Evolutionary conservation across 2,113 vertebrate genomes (phyloP), one percentile per base, ranked within the genome.

Genomic region (Scytalopus superciliaris): DNA sequence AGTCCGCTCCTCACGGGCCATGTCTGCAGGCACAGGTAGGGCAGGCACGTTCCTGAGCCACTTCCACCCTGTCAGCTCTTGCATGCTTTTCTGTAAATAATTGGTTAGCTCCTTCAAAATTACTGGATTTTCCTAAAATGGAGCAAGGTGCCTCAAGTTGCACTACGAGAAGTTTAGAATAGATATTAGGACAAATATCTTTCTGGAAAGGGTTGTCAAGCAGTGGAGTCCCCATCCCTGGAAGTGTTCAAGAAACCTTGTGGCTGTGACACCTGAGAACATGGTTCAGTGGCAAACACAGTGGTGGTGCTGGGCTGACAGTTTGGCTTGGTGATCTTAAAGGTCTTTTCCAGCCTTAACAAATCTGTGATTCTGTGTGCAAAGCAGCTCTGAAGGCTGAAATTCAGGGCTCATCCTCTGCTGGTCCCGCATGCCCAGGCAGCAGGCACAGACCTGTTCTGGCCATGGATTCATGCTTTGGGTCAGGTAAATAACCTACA

Each of bases 41-140:
- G 52, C 44, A 37, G 64, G 47, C 39, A 2, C 7, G 40, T 12
- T 53, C 30, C 68, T 62, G 19, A 18, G 8, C 37, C 2, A 4
- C 45, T 45, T 37, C 50, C 76, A 45, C 35, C 45, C 1, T 3
- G 6, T 39, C 62, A 19, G 3, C 62, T 8, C 12, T 13, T 40
- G 7, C 0, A 0, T 39, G 22, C 22, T n/a, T 35, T 45, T 39
- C n/a, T n/a, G n/a, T n/a, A n/a, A n/a, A n/a, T n/a, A n/a, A 42
- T 42, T 42, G 40, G 40, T 42, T 42, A 42, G 14, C 40, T 11
- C 40, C 10, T 42, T 42, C 40, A 42, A 14, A 42, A 42, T 42
- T 42, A 42, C 40, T 42, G 40, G 40, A 42, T 42, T 11, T 42
- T 42, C 40, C 40, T 42, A 42, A 42, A 42, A 42, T 42, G 40